A percentile compares a stretch with the other conserved stretches of the same genome.
Evolutionary conservation across 2,797 vertebrate genomes (phyloP).

Genomic region (Gymnoscopelus microlampas): DNA sequence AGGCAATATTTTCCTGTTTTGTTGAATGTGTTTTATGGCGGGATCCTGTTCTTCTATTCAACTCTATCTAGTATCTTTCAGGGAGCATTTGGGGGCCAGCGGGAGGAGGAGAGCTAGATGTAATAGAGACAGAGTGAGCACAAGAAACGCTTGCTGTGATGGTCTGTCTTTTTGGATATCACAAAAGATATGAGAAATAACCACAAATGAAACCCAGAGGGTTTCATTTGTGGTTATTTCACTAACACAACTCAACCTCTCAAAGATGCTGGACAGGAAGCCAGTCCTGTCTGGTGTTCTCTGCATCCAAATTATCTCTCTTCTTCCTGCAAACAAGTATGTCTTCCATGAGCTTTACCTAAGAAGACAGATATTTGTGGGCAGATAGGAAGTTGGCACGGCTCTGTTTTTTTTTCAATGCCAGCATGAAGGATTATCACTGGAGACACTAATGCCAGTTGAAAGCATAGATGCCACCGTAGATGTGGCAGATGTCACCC

Average conservation of each 20-base stretch:
- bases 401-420: constrained; percentile 38
- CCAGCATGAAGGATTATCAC: constrained; percentile 71
- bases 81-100: too few relatives aligned
- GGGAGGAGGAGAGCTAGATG: too few relatives aligned
- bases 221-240: too few relatives aligned
- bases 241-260: constrained; percentile 1
- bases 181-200: too few relatives aligned
- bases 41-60: too few relatives aligned
- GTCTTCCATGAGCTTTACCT: not conserved
- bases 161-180: too few relatives aligned
- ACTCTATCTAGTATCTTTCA: too few relatives aligned
- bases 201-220: too few relatives aligned
- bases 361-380: constrained; percentile 60
- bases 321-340: constrained; percentile 14
- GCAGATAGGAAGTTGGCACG: constrained; percentile 68
- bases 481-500: constrained; percentile 66
- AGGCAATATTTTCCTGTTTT: too few relatives aligned
- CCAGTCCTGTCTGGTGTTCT: constrained; percentile 16
- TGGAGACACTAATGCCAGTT: constrained; percentile 57
- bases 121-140: too few relatives aligned
- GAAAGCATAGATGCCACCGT: constrained; percentile 63
- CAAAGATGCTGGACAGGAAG: constrained; percentile 34
- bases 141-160: too few relatives aligned
- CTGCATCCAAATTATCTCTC: constrained; percentile 5
- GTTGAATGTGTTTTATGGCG: too few relatives aligned